phyloP scores from a whole-genome alignment of 2,113 vertebrate species.

The Nyctereutes procyonoides region DNA sequence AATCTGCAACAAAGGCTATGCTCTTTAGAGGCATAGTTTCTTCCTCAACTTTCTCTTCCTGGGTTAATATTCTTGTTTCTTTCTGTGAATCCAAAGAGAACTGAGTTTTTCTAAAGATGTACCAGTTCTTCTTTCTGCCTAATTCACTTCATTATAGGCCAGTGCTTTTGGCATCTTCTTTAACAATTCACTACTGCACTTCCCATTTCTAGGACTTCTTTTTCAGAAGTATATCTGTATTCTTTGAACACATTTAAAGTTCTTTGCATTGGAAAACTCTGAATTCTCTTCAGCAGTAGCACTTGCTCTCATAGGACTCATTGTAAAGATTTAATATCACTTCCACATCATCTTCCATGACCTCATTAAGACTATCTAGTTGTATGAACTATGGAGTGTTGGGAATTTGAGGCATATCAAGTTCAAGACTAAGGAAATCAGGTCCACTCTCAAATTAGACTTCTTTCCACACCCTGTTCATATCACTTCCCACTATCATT shows the following conservation, averaged over 20 bases:
- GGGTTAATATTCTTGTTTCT: not conserved
- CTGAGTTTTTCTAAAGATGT: not conserved
- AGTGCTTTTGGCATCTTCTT: not conserved
- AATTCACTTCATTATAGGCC: not conserved
- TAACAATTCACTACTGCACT: not conserved
- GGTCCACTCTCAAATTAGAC: not conserved
- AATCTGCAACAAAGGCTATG: not conserved
- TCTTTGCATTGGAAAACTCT: not conserved
- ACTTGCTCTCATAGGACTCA: not conserved
- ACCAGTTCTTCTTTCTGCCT: not conserved
- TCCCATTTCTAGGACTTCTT: not conserved
- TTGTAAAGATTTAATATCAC: not conserved
- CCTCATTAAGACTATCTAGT: slow-evolving; percentile 34
- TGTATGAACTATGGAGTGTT: not conserved
- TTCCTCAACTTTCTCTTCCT: not conserved
- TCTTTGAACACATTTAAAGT: not conserved
- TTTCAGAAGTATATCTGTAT: not conserved
- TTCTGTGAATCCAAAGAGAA: not conserved
- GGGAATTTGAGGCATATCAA: slow-evolving; percentile 33
- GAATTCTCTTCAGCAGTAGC: not conserved
- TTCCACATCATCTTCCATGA: not conserved
- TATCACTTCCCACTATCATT: not conserved
- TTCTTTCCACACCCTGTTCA: slow-evolving; percentile 7
- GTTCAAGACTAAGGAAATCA: slow-evolving; percentile 56
- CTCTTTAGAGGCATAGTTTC: not conserved